Evolutionary conservation across 1,140 invertebrate genomes (phyloP), one percentile per base, ranked within the genome.

Genomic region (Drosophila sechellia): DNA sequence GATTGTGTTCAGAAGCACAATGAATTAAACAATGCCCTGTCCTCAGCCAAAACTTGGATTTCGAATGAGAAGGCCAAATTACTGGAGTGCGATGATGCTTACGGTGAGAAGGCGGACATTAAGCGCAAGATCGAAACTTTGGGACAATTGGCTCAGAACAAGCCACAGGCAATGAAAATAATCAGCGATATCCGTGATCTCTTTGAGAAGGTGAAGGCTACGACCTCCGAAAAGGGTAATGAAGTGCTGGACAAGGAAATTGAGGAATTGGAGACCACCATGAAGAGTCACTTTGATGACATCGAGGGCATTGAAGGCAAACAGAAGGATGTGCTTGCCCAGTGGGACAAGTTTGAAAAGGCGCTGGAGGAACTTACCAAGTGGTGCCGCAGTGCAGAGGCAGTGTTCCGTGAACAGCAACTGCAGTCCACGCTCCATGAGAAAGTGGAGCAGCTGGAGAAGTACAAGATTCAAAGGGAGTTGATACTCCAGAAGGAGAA

Each of bases 321-420:
- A 83, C 94, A 98, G 43, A 94, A 96, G 78, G 93, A 95, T 72
- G 95, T 96, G 0, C 90, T 97, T 12, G 94, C 95, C 46, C 96
- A 96, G 92, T 99, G 98, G 98, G 94, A 95, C 65, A 95, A 96
- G 60, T 98, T 98, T 93, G 97, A 99, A 90, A 93, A 94, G 40
- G 95, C 95, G 37, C 93, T 98, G 31, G 96, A 98, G 72, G 93
- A 94, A 11, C 95, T 97, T 34, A 95, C 95, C 5, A 95, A 96
- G 73, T 99, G 98, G 97, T 96, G 98, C 58, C 95, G 96, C 79
- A 93, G 94, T 37, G 95, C 96, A 81, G 98, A 99, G 93, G 94
- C 95, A 27, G 94, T 95, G 25, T 96, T 98, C 81, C 95, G 96
- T 63, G 96, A 98, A 75, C 96, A 98, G 92, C 95, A 96, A 56